A percentile compares a stretch with the other conserved stretches of the same genome.
Evolutionary conservation across 2,888 invertebrate genomes (phyloP).

Genomic region (Calliphora vomitoria): DNA sequence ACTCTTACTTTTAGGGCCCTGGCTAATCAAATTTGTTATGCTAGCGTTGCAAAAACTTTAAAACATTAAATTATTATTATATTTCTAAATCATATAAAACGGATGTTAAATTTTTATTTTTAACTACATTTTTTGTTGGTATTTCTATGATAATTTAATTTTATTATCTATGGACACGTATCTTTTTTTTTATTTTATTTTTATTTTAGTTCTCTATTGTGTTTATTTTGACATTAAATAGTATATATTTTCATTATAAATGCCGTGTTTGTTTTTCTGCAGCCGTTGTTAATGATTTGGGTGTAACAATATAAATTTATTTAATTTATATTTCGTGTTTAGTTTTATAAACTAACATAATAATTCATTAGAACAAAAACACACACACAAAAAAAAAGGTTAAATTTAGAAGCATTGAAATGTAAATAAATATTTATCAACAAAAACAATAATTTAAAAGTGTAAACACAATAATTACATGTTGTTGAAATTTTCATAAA

Average conservation of each 20-base stretch:
- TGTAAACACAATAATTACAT: conserved; percentile 40
- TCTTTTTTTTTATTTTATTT: not conserved
- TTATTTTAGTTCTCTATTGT: not conserved
- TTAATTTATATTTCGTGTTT: conserved; percentile 47
- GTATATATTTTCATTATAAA: not conserved
- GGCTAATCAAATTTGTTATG: too few species aligned
- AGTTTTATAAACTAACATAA: conserved; percentile 38
- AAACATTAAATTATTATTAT: too few species aligned
- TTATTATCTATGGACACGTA: conserved; percentile 32
- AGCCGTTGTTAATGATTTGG: conserved; percentile 31
- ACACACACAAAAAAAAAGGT: not conserved
- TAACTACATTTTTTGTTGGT: not conserved
- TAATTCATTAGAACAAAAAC: conserved; percentile 17
- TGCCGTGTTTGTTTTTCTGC: not conserved
- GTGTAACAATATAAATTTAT: conserved; percentile 7
- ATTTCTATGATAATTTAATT: not conserved
- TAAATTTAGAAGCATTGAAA: not conserved
- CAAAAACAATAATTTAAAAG: conserved; percentile 9
- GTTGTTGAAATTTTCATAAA: not conserved
- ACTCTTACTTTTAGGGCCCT: too few species aligned
- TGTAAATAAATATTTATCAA: not conserved
- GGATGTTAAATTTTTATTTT: conserved; percentile 26
- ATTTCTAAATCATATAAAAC: conserved; percentile 11
- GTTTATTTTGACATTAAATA: conserved; percentile 17
- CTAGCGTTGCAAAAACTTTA: too few species aligned